Percentiles rank a stretch among this genome's conserved stretches.
Evolutionary conservation across 2,888 invertebrate species (phyloP).

Genomic region (Strigamia transsilvanica): DNA sequence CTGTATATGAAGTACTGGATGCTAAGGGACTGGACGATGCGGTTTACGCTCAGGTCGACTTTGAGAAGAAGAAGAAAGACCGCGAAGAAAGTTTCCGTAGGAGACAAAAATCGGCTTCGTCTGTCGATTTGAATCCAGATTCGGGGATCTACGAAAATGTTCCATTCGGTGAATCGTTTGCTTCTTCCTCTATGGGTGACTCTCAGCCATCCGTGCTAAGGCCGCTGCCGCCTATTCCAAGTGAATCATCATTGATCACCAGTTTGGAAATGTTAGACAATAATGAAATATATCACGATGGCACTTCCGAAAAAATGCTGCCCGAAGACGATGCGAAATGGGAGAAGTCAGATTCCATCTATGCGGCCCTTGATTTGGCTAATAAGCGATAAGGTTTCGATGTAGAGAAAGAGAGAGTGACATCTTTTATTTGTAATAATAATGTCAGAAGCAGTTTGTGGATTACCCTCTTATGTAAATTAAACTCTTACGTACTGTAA

Average conservation of each 20-base stretch:
- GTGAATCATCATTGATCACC: constrained; percentile 22
- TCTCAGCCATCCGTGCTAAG: background rate
- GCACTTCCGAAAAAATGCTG: background rate
- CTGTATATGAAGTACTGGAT: constrained; percentile 42
- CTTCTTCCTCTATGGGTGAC: background rate
- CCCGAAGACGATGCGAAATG: constrained; percentile 29
- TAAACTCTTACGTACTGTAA: too few species aligned
- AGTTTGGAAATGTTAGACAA: constrained; percentile 42
- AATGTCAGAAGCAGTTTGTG: too few species aligned
- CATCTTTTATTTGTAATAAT: too few species aligned
- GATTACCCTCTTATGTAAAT: too few species aligned
- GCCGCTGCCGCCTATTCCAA: constrained; percentile 50
- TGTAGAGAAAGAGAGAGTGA: too few species aligned
- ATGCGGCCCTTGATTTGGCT: constrained; percentile 39
- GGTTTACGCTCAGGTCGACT: constrained; percentile 60
- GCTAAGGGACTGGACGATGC: constrained; percentile 55
- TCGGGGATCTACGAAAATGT: constrained; percentile 42
- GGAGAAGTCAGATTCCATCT: constrained; percentile 46
- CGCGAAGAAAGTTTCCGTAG: constrained; percentile 54
- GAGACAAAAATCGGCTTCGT: background rate
- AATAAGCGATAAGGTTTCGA: background rate
- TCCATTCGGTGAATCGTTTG: background rate
- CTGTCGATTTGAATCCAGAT: background rate
- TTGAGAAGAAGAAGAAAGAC: constrained; percentile 59
- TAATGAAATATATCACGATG: constrained; percentile 27